A percentile compares a stretch with the other conserved stretches of the same genome.
Conservation (phyloP, 2,113 vertebrate genomes). For the Sylvilagus bachmani region DNA sequence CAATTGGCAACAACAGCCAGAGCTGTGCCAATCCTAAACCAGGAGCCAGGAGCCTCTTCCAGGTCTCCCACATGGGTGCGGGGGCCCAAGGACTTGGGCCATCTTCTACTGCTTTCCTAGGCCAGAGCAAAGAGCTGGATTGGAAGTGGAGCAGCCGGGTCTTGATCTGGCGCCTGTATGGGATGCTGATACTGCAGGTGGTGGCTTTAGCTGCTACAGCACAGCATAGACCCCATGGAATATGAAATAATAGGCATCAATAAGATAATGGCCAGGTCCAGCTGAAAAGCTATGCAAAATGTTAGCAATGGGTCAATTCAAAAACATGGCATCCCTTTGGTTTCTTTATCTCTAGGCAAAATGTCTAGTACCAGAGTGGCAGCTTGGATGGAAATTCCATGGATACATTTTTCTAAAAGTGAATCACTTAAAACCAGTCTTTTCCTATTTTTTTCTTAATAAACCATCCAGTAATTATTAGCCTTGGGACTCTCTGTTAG, state of each 20-base stretch:
- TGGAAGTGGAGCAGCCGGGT: no score
- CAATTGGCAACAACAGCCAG: no score
- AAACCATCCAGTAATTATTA: background rate
- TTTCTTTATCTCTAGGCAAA: background rate
- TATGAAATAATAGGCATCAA: background rate
- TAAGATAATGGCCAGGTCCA: conserved; percentile 20
- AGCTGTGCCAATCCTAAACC: no score
- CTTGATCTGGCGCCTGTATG: no score
- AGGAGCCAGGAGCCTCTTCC: no score
- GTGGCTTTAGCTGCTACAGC: no score
- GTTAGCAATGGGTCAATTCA: background rate
- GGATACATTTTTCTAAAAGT: background rate
- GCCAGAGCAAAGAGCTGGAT: no score
- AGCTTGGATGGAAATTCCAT: background rate
- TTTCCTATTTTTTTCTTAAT: background rate
- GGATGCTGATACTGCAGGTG: no score
- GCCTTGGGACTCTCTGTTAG: background rate
- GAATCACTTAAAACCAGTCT: background rate
- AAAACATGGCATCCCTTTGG: background rate
- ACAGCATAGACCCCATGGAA: background rate
- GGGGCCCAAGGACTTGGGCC: no score
- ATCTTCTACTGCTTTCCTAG: no score
- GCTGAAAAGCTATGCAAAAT: background rate
- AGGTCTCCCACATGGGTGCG: no score
- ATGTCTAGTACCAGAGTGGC: background rate